Evolutionary conservation across 2,797 vertebrate species (phyloP).

Genomic region (Xenopus petersii): DNA sequence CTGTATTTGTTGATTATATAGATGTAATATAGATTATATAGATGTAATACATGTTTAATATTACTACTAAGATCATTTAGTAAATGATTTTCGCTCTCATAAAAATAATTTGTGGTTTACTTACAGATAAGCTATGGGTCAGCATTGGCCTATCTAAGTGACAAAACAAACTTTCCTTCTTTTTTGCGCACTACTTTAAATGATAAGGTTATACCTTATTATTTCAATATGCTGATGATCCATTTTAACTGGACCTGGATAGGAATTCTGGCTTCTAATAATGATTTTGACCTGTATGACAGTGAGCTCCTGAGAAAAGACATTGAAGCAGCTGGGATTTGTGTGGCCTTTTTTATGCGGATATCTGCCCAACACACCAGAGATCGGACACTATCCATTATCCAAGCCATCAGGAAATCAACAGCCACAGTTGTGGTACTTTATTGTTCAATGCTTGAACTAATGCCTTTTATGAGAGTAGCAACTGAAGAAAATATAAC

Average conservation of each 20-base stretch:
- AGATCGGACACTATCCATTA: not conserved
- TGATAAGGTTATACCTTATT: not conserved
- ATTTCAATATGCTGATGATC: not conserved
- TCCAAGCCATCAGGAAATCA: not conserved
- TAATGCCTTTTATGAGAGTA: not conserved
- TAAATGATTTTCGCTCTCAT: no score
- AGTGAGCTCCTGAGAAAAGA: not conserved
- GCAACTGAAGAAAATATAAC: not conserved
- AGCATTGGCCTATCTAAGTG: not conserved
- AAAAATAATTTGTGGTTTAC: not conserved
- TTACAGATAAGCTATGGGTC: slow-evolving; percentile 6
- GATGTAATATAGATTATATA: no score
- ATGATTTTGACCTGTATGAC: not conserved
- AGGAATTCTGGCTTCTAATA: not conserved
- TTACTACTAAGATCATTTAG: no score
- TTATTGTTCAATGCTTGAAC: not conserved
- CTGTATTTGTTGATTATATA: no score
- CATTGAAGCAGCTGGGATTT: not conserved
- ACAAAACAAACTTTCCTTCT: not conserved
- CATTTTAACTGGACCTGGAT: not conserved
- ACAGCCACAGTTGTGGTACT: not conserved
- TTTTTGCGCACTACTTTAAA: not conserved
- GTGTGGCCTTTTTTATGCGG: not conserved
- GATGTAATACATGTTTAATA: no score
- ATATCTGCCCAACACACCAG: not conserved